phyloP scores from a whole-genome alignment of 2,888 invertebrate genomes.

The Hyppa rectilinea region DNA sequence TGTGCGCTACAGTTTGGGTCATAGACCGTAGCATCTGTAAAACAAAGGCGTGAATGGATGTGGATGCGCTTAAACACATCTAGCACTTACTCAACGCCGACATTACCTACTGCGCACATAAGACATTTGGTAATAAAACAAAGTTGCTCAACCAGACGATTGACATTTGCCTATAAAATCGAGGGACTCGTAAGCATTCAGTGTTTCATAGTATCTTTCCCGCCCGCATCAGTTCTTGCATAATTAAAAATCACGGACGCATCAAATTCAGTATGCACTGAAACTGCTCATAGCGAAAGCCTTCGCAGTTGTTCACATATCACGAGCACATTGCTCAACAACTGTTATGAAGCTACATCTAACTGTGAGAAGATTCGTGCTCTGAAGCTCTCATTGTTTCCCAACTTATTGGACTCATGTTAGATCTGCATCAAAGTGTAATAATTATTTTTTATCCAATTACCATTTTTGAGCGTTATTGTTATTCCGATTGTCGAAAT shows the following conservation, averaged over 20 bases:
- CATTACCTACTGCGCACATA: slow-evolving; percentile 74
- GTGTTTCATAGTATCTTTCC: slow-evolving; percentile 71
- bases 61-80: slow-evolving; percentile 76
- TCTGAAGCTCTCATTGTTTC: slow-evolving; percentile 72
- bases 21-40: slow-evolving; percentile 40
- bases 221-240: slow-evolving; percentile 62
- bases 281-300: slow-evolving; percentile 48
- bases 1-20: slow-evolving; percentile 19
- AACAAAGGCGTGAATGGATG: slow-evolving; percentile 68
- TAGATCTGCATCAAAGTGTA: slow-evolving; percentile 55
- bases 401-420: slow-evolving; percentile 62
- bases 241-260: slow-evolving; percentile 63
- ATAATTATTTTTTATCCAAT: slow-evolving; percentile 44
- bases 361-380: slow-evolving; percentile 75
- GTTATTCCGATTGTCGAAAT: slow-evolving; percentile 45
- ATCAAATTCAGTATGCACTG: slow-evolving; percentile 35
- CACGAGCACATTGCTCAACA: slow-evolving; percentile 69
- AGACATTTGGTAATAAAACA: slow-evolving; percentile 85
- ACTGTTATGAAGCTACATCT: slow-evolving; percentile 64
- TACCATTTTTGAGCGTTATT: slow-evolving; percentile 54
- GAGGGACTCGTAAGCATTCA: slow-evolving; percentile 72
- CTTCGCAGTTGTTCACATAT: slow-evolving; percentile 61
- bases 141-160: slow-evolving; percentile 83
- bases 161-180: slow-evolving; percentile 85
- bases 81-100: slow-evolving; percentile 77